Conservation (phyloP, 2,888 invertebrate genomes). For the Phymatocera aterrima region DNA sequence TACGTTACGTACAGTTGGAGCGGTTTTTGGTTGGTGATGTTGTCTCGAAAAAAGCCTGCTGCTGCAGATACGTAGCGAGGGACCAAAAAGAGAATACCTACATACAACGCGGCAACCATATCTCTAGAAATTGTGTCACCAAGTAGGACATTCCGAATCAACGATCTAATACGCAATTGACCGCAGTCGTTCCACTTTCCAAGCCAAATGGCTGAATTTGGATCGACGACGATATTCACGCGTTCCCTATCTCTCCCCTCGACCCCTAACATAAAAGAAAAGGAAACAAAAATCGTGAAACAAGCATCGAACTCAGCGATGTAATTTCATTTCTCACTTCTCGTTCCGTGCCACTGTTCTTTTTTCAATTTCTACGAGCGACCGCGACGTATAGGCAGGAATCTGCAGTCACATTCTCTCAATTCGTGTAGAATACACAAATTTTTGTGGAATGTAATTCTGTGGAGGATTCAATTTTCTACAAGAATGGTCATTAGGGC, state of each 20-base stretch:
- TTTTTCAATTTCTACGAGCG: background rate
- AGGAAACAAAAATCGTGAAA: background rate
- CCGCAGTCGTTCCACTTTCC: constrained; percentile 6
- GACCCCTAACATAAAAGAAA: background rate
- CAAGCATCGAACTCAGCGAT: too few relatives aligned
- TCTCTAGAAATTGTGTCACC: constrained; percentile 12
- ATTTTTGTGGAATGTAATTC: too few relatives aligned
- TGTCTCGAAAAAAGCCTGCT: too few relatives aligned
- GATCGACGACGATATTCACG: background rate
- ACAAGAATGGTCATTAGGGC: too few relatives aligned
- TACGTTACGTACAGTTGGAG: too few relatives aligned
- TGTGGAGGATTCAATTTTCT: too few relatives aligned
- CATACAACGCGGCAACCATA: too few relatives aligned
- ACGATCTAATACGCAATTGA: constrained; percentile 21
- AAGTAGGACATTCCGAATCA: constrained; percentile 35
- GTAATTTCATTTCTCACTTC: too few relatives aligned
- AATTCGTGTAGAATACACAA: too few relatives aligned
- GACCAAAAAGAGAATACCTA: background rate
- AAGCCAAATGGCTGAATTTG: background rate
- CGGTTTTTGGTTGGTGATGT: too few relatives aligned
- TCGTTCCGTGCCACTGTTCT: background rate
- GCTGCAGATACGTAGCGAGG: background rate
- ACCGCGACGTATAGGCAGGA: too few relatives aligned
- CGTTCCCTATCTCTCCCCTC: background rate
- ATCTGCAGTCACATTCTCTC: too few relatives aligned